Conservation (phyloP, 2,797 vertebrate species). For the Pseudopleuronectes americanus region DNA sequence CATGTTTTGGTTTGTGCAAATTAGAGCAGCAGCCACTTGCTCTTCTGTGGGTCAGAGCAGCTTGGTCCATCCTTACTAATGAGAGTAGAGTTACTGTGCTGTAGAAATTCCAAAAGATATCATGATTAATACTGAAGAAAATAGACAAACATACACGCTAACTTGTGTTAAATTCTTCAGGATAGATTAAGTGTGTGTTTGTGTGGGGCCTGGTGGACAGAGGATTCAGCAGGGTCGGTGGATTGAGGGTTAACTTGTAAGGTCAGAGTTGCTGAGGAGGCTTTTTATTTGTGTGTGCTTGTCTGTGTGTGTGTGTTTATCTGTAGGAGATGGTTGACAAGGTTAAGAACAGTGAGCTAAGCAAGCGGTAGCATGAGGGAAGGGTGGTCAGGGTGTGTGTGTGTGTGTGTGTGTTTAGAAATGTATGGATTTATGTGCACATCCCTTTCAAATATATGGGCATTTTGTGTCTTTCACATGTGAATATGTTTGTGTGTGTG, state of each 20-base stretch:
- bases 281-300: not conserved
- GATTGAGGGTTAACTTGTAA: slow-evolving; percentile 1
- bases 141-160: not conserved
- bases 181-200: not conserved
- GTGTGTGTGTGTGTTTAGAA: not conserved
- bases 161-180: not conserved
- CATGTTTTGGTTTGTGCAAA: not conserved
- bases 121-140: not conserved
- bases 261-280: not conserved
- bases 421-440: not conserved
- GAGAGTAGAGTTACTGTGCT: not conserved
- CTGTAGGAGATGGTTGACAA: not conserved
- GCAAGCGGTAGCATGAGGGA: slow-evolving; percentile 16
- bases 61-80: not conserved
- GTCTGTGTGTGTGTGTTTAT: not conserved
- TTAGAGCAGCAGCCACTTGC: not conserved
- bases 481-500: not conserved
- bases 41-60: not conserved
- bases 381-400: slow-evolving; percentile 13
- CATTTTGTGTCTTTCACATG: slow-evolving; percentile 1
- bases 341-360: slow-evolving; percentile 7
- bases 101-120: not conserved
- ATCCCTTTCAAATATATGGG: slow-evolving; percentile 1
- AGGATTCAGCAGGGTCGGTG: not conserved
- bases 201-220: not conserved